A percentile compares a stretch with the other conserved stretches of the same genome.
Evolutionary conservation across 2,888 invertebrate genomes (phyloP).

Genomic region (Campoletis raptor): DNA sequence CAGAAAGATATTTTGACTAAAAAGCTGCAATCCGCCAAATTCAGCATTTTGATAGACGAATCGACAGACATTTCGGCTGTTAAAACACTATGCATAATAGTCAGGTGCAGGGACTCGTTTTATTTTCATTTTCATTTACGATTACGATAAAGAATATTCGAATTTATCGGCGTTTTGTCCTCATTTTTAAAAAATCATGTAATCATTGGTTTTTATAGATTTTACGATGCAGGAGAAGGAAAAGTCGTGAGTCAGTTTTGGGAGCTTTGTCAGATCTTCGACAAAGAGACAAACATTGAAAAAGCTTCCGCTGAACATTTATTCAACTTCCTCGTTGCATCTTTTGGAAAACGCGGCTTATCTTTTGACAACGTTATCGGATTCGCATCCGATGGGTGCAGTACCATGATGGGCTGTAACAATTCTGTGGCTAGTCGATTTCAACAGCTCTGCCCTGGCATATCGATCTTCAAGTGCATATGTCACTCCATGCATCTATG

Average conservation of each 20-base stretch:
- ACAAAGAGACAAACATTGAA: conserved; percentile 47
- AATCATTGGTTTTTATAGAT: conserved; percentile 55
- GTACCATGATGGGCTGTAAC: conserved; percentile 74
- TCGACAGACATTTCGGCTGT: conserved; percentile 72
- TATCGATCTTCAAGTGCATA: conserved; percentile 74
- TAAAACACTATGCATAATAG: conserved; percentile 70
- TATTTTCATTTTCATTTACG: conserved; percentile 4
- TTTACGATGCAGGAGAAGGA: conserved; percentile 66
- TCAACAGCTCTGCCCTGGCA: conserved; percentile 65
- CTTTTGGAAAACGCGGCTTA: conserved; percentile 63
- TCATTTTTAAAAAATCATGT: not conserved
- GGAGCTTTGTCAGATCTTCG: conserved; percentile 70
- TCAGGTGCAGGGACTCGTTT: conserved; percentile 61
- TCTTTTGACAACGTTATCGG: conserved; percentile 75
- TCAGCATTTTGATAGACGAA: conserved; percentile 75
- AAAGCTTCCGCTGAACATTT: conserved; percentile 65
- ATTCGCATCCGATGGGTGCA: conserved; percentile 74
- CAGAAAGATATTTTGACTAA: conserved; percentile 71
- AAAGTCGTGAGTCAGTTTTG: conserved; percentile 69
- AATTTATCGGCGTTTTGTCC: not conserved
- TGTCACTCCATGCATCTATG: conserved; percentile 79
- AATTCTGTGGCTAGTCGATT: conserved; percentile 76
- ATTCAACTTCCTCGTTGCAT: conserved; percentile 55
- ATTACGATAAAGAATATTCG: not conserved
- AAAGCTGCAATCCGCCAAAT: conserved; percentile 72